Evolutionary conservation across 2,888 invertebrate genomes (phyloP), one percentile per base, ranked within the genome.

Genomic region (Tolmerus cingulatus): DNA sequence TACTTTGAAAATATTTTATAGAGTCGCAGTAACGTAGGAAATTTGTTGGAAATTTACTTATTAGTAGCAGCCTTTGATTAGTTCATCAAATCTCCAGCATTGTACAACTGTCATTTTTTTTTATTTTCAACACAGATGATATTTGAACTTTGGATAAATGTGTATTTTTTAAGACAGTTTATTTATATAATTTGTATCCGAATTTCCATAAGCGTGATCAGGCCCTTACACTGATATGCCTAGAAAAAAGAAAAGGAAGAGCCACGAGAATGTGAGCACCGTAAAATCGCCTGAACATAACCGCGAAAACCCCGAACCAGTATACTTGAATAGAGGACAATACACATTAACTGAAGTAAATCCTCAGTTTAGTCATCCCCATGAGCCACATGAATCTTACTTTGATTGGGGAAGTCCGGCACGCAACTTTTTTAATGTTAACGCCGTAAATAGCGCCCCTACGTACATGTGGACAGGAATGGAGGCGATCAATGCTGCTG

Each of bases 61-160:
- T 5, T 55, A 19, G 55, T 55, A 55, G 55, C 19, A 55, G 55
- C 55, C 55, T n/a, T 55, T 55, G 55, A 55, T 55, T n/a, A 19
- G 19, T 55, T 19, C 55, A 55, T 55, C 19, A 19, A 55, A 55
- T 8, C 19, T 19, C n/a, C 55, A 8, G 55, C 8, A 55, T 19
- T 55, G 2, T 4, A 14, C 43, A 46, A 46, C 16, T 16, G 43
- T 3, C 43, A 46, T 46, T 14, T 16, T 14, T 46, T 14, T 46
- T 3, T 55, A 55, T 55, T 19, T 55, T n/a, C n/a, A 55, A 7
- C 16, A 79, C 46, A 46, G 78, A 79, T 79, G 78, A 46, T 79
- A 43, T 79, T 79, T 79, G 78, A 79, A 79, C 78, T 79, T 79
- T 79, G 78, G 78, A 79, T 79, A 79, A 79, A 79, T 79, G 78